Evolutionary conservation across 2,797 vertebrate genomes (phyloP).

Genomic region (Epinephelus coioides): DNA sequence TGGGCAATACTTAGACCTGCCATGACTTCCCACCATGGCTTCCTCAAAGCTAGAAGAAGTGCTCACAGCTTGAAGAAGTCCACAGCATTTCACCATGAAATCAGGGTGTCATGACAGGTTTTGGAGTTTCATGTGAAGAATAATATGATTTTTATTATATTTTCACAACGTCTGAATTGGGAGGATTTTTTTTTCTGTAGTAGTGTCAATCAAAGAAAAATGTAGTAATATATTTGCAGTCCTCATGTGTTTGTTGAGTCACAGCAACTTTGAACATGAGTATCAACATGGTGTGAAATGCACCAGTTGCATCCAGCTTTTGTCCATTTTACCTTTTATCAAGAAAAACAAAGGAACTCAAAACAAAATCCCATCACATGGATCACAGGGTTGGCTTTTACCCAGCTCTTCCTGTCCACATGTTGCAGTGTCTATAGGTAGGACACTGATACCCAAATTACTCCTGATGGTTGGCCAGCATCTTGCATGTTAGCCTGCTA

Average conservation of each 20-base stretch:
- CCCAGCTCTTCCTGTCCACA: not conserved
- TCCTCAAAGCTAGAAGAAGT: constrained; percentile 20
- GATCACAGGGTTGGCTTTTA: not conserved
- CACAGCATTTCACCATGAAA: constrained; percentile 9
- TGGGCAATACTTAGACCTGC: constrained; percentile 48
- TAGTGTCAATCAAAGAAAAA: constrained; percentile 1
- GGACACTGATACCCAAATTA: too few relatives aligned
- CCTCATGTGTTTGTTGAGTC: not conserved
- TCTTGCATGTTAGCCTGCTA: too few relatives aligned
- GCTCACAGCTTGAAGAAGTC: not conserved
- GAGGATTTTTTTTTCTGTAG: constrained; percentile 2
- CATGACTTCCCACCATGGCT: constrained; percentile 51
- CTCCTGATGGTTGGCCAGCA: too few relatives aligned
- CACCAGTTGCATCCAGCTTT: not conserved
- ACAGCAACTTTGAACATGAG: not conserved
- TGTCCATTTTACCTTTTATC: not conserved
- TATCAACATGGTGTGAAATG: not conserved
- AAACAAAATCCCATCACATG: not conserved
- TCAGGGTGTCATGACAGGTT: constrained; percentile 56
- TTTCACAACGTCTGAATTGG: constrained; percentile 76
- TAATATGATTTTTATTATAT: constrained; percentile 76
- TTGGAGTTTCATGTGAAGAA: constrained; percentile 76
- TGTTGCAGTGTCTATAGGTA: too few relatives aligned
- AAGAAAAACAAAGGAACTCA: not conserved
- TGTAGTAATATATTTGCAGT: not conserved